Percentiles rank a stretch among this genome's conserved stretches.
Evolutionary conservation across 2,888 invertebrate species (phyloP).

Genomic region (Euzophera pinguis): DNA sequence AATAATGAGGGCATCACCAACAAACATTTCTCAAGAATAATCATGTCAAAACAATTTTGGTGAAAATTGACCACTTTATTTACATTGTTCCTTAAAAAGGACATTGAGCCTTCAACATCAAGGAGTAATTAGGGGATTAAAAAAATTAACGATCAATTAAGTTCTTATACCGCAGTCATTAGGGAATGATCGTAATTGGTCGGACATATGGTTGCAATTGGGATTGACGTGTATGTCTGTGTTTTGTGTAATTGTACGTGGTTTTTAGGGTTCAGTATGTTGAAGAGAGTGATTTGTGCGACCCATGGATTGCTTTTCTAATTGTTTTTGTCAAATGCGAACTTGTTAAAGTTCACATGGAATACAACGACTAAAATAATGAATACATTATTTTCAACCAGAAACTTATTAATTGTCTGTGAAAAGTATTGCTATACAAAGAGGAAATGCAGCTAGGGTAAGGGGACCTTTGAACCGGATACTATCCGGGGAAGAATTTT

Average conservation of each 20-base stretch:
- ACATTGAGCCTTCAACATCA: neutral
- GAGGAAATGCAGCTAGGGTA: too few relatives aligned
- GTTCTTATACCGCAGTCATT: constrained; percentile 44
- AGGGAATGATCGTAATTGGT: constrained; percentile 31
- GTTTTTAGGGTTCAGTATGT: neutral
- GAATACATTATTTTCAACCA: too few relatives aligned
- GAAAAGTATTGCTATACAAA: too few relatives aligned
- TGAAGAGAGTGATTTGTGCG: neutral
- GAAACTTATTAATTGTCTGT: too few relatives aligned
- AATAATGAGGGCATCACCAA: too few relatives aligned
- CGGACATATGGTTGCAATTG: neutral
- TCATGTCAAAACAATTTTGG: neutral
- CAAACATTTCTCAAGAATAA: neutral
- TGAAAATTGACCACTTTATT: neutral
- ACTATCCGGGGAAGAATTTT: too few relatives aligned
- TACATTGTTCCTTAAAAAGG: neutral
- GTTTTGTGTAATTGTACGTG: neutral
- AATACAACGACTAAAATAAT: too few relatives aligned
- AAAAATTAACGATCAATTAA: constrained; percentile 45
- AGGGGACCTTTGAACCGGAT: too few relatives aligned
- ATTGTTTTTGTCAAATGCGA: too few relatives aligned
- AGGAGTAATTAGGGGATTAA: constrained; percentile 41
- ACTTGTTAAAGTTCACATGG: too few relatives aligned
- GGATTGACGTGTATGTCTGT: neutral
- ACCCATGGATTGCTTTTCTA: too few relatives aligned